Evolutionary conservation across 2,797 vertebrate genomes (phyloP).

Genomic region (Agapornis canus): DNA sequence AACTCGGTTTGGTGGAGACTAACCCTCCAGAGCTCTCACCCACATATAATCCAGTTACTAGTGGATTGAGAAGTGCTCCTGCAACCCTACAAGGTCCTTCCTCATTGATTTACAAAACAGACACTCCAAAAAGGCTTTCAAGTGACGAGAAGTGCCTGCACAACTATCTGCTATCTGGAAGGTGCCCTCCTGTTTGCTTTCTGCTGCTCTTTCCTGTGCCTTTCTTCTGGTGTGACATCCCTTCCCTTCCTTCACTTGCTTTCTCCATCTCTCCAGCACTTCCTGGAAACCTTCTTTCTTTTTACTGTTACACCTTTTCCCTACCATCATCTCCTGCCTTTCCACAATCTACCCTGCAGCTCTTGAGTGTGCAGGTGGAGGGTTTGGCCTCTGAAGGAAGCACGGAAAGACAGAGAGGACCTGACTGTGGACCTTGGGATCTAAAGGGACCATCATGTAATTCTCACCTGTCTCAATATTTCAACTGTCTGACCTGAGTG

Average conservation of each 20-base stretch:
- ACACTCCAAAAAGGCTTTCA: background rate
- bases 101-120: rapidly evolving
- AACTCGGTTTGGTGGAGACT: background rate
- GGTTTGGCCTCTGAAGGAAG: background rate
- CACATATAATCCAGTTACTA: rapidly evolving
- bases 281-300: background rate
- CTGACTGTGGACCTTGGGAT: rapidly evolving
- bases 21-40: background rate
- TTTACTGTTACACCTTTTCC: background rate
- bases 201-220: background rate
- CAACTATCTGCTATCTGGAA: background rate
- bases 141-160: too few relatives aligned
- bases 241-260: background rate
- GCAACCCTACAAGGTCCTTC: background rate
- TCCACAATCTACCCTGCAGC: background rate
- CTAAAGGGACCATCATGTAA: background rate
- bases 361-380: rapidly evolving
- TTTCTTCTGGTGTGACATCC: background rate
- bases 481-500: background rate
- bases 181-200: background rate
- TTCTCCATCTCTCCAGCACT: background rate
- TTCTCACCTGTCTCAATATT: background rate
- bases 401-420: background rate
- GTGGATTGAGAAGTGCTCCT: background rate
- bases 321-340: background rate